Evolutionary conservation across 1,140 invertebrate genomes (phyloP).

Genomic region (Pachyrhynchus sulphureomaculatus): DNA sequence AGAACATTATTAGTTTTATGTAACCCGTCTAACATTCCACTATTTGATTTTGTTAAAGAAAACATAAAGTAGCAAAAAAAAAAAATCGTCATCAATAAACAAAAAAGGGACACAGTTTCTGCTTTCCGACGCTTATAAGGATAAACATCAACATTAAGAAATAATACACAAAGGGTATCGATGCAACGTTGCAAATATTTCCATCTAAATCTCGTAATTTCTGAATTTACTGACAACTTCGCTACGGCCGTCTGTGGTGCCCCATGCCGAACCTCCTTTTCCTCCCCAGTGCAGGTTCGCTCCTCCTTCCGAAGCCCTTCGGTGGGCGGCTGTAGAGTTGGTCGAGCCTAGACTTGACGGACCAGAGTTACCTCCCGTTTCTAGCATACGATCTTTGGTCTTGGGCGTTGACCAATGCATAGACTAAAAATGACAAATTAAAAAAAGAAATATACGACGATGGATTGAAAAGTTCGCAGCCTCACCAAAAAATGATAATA

Average conservation of each 20-base stretch:
- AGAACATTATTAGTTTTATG: too few species aligned
- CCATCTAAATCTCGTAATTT: constrained; percentile 87
- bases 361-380: constrained; percentile 58
- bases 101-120: too few species aligned
- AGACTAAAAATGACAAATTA: constrained; percentile 59
- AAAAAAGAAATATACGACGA: background rate
- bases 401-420: constrained; percentile 93
- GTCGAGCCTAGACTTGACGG: constrained; percentile 60
- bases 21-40: too few species aligned
- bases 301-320: constrained; percentile 77
- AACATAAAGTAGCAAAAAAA: too few species aligned
- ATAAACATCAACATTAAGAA: too few species aligned
- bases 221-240: constrained; percentile 88
- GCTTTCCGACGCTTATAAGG: too few species aligned
- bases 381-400: constrained; percentile 85
- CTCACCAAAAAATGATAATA: too few species aligned
- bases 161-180: constrained; percentile 7
- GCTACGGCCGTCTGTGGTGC: constrained; percentile 67
- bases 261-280: constrained; percentile 61
- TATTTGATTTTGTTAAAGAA: too few species aligned
- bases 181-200: background rate
- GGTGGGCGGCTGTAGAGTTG: constrained; percentile 62
- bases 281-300: constrained; percentile 72
- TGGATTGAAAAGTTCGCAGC: too few species aligned
- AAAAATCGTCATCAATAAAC: too few species aligned